These are phyloP conservation scores for Octodonta nipae DNA, from an alignment of 2,888 invertebrate species.

Conservation along the genomic window DNA sequence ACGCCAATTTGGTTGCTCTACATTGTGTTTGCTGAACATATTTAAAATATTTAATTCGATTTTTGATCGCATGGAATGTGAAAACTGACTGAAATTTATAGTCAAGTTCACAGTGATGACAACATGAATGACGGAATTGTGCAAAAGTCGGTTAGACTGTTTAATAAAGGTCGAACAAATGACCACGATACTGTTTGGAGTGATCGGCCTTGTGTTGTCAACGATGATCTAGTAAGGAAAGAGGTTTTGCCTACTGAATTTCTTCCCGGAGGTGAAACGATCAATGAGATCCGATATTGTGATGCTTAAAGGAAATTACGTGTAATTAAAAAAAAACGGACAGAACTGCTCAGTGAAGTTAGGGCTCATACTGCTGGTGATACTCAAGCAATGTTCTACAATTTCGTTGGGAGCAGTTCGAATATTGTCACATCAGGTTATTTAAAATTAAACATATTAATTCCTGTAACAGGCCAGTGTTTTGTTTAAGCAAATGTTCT, in stretches of 20 bases:
- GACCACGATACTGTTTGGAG: neutral
- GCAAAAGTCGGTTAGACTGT: neutral
- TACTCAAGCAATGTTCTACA: too few species aligned
- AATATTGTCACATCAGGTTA: too few species aligned
- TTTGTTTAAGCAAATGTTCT: too few species aligned
- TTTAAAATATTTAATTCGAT: too few species aligned
- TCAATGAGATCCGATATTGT: neutral
- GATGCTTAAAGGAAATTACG: neutral
- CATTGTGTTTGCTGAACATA: too few species aligned
- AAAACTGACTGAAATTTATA: neutral
- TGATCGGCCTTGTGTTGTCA: neutral
- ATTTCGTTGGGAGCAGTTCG: too few species aligned
- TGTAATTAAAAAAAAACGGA: neutral
- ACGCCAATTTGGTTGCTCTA: too few species aligned
- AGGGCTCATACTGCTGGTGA: too few species aligned
- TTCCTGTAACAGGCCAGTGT: too few species aligned
- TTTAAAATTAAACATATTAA: too few species aligned
- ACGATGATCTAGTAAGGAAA: slow-evolving; percentile 1
- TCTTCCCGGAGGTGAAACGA: neutral
- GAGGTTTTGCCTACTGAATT: slow-evolving; percentile 1
- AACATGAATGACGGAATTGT: neutral
- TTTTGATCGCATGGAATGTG: too few species aligned
- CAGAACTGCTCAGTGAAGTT: neutral
- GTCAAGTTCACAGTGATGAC: neutral
- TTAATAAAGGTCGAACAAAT: slow-evolving; percentile 1